Base-by-base conservation (phyloP, 2,888 invertebrate species). In the Drosophila siamana region DNA sequence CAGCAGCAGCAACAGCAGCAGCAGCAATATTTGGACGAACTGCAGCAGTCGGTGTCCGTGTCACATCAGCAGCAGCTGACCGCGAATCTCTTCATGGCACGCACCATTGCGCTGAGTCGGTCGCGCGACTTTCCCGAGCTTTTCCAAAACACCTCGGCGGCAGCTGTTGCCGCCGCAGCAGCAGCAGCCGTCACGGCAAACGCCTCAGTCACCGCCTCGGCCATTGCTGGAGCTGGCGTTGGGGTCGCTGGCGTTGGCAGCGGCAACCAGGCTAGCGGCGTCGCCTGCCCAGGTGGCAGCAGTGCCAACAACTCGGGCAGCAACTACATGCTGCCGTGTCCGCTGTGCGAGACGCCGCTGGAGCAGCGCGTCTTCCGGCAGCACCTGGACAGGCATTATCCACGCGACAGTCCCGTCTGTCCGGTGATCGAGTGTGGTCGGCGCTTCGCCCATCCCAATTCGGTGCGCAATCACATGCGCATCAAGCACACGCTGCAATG, bases 401-500 rank as follows among this genome's bases (percentile, higher is more conserved):
- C 97, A 70, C 94, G 96, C 88, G 97, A 96, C 93, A 96, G 96
- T 91, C 96, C 96, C 76, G 94, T 95, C 75, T 97, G 96, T 93
- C 97, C 97, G 40, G 96, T 96, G 59, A 93, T 94, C 64, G 93
- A 94, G 76, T 97, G 96, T 92, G 95, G 95, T 57, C 94, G 96
- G 74, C 94, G 94, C 80, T 97, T 96, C 92, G 94, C 96, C 70
- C 96, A 97, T 92, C 97, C 97, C 71, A 97, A 97, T 93, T 96
- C 96, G 64, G 97, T 97, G 80, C 94, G 96, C 87, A 97, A 97
- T 93, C 96, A 97, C 93, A 96, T 97, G 96, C 94, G 97, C 84
- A 94, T 95, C 89, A 97, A 97, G 92, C 97, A 97, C 92, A 94
- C 95, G 48, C 93, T 94, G 79, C 95, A 96, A 90, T 97, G 96